phyloP scores from a whole-genome alignment of 2,888 invertebrate genomes.

The Mycalesis mineus region DNA sequence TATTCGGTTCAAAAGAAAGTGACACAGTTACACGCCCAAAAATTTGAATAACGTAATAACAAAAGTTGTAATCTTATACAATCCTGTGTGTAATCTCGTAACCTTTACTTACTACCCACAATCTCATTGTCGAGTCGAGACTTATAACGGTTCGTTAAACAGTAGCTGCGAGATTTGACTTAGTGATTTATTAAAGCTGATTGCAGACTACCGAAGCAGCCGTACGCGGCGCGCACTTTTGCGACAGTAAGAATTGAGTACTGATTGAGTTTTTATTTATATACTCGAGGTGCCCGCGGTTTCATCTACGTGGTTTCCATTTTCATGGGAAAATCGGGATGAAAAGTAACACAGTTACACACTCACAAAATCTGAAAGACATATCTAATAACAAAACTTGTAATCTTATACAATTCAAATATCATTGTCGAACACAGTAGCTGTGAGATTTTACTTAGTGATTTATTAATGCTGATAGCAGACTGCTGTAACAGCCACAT shows the following conservation, averaged over 20 bases:
- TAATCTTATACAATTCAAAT: slow-evolving; percentile 18
- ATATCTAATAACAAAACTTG: slow-evolving; percentile 7
- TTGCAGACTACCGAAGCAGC: no score
- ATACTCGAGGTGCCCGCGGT: no score
- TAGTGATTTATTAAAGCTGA: neutral
- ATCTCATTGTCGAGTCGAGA: slow-evolving; percentile 11
- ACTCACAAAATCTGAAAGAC: neutral
- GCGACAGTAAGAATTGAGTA: no score
- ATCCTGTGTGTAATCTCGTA: slow-evolving; percentile 18
- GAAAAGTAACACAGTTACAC: neutral
- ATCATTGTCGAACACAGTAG: slow-evolving; percentile 15
- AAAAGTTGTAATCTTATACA: slow-evolving; percentile 18
- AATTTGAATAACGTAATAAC: neutral
- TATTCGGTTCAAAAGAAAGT: neutral
- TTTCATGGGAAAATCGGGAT: no score
- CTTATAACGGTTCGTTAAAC: slow-evolving; percentile 15
- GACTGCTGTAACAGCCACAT: no score
- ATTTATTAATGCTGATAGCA: neutral
- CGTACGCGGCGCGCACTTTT: no score
- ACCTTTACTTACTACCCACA: slow-evolving; percentile 15
- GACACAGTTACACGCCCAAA: neutral
- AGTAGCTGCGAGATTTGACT: slow-evolving; percentile 10
- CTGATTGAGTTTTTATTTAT: no score
- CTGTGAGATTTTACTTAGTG: slow-evolving; percentile 8
- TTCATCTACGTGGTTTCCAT: no score